Evolutionary conservation across 92 coral and sea anemone species (phyloP), one percentile per base, ranked within the genome.

Genomic region (Porites lobata): DNA sequence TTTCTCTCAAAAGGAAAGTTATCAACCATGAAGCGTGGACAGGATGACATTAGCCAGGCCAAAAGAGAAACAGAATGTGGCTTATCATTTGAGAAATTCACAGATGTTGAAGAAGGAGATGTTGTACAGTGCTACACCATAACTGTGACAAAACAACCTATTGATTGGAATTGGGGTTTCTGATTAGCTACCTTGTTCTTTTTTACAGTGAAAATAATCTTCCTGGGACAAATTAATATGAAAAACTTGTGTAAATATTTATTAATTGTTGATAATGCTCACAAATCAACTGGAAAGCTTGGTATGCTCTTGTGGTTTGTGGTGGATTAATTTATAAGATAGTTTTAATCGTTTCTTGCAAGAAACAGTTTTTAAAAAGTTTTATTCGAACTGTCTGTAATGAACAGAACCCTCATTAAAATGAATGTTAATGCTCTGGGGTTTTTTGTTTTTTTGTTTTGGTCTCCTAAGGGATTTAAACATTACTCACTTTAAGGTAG

Each of bases 51-150:
- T 29, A 94, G 93, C 69, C 68, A 86, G 21, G 98, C 93, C 56
- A 98, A 98, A 72, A 96, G 93, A 69, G 99, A 98, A 70, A 98
- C 94, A 66, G 99, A 98, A 21, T 98, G 99, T 85, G 99, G 99
- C 8, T 72, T 98, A 29, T 92, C 98, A 69, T 86, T 98, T 69
- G 95, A 96, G 47, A 98, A 92, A 21, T 98, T 98, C 85, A 80
- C 91, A 4, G 95, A 82, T 14, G 76, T 98, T 56, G 79, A 92
- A 77, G 98, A 96, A 86, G 99, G 98, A 19, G 99, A 98, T 73
- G 82, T 91, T 9, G 84, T 98, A 64, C 98, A 98, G 66, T 88
- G 98, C 77, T 96, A 87, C 53, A 84, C 82, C 8, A 80, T 85
- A 29, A 88, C 90, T 11, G 78, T 71, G 57, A 92, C 82, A 21